Evolutionary conservation across 2,113 vertebrate genomes (phyloP).

Genomic region (Sinocyclocheilus anshuiensis): DNA sequence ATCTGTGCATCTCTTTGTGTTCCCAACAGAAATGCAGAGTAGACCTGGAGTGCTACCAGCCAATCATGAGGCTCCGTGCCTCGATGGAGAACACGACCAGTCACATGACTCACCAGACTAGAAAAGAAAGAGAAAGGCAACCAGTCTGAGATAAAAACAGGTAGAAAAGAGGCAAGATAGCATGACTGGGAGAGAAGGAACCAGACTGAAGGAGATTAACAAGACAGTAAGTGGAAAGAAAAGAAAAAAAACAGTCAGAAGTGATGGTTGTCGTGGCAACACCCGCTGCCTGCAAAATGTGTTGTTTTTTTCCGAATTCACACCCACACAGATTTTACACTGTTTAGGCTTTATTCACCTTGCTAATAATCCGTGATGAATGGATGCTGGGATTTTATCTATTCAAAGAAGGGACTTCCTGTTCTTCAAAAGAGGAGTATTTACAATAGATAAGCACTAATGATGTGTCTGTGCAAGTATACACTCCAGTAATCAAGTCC

Average conservation of each 20-base stretch:
- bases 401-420: neutral
- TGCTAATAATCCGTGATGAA: slow-evolving; percentile 34
- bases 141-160: neutral
- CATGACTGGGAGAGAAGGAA: neutral
- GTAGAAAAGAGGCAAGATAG: neutral
- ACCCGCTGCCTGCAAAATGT: slow-evolving; percentile 30
- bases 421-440: neutral
- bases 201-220: neutral
- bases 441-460: slow-evolving; percentile 15
- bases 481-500: slow-evolving; percentile 25
- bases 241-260: slow-evolving; percentile 29
- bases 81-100: neutral
- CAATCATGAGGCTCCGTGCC: neutral
- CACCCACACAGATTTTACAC: slow-evolving; percentile 38
- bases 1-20: neutral
- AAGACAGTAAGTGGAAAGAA: neutral
- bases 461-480: slow-evolving; percentile 27
- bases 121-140: neutral
- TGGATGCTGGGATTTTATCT: neutral
- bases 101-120: neutral
- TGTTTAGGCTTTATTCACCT: slow-evolving; percentile 34
- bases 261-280: slow-evolving; percentile 51
- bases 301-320: slow-evolving; percentile 32
- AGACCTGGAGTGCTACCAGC: neutral
- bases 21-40: neutral